Evolutionary conservation across 2,888 invertebrate genomes (phyloP), one percentile per base, ranked within the genome.

Genomic region (Troides oblongomaculatus): DNA sequence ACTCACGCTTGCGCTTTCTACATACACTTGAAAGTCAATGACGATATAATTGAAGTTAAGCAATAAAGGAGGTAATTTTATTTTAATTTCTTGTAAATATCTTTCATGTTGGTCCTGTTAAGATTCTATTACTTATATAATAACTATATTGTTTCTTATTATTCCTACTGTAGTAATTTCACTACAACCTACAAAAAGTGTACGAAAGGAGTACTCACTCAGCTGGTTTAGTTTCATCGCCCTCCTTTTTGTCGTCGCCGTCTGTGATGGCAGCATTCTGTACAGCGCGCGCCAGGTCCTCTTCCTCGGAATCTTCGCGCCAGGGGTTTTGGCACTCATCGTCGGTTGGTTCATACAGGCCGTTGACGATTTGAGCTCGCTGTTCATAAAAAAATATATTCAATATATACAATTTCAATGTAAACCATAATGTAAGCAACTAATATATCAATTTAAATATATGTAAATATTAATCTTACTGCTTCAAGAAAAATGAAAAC

Each of bases 241-340:
- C 74, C 14, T 80, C 82, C 8, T 81, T 82, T 67, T 88, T 86
- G 2, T 87, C 85, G 0, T 85, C 84, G 6, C 82, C 86, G 50
- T 93, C 93, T 21, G 89, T 89, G 74, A 94, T 94, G 73, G 93
- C 93, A 12, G 93, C 90, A 72, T 94, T 94, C 77, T 95, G 95
- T 36, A 97, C 94, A 43, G 95, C 94, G 76, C 96, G 93, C 36
- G 93, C 94, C 59, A 96, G 79, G 68, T 95, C 95, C 72, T 95
- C 95, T 66, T 94, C 93, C 66, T 96, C 95, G 18, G 94, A 94
- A 74, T 96, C 96, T 71, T 96, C 95, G 74, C 97, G 96, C 82
- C 97, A 97, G 18, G 97, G 96, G 95, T 97, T 98, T 75, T 96
- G 95, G 82, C 97, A 96, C 84, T 99, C 98, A 4, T 96, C 96